Evolutionary conservation across 2,888 invertebrate species (phyloP), one percentile per base, ranked within the genome.

Genomic region (Leptinotarsa rubiginosa): DNA sequence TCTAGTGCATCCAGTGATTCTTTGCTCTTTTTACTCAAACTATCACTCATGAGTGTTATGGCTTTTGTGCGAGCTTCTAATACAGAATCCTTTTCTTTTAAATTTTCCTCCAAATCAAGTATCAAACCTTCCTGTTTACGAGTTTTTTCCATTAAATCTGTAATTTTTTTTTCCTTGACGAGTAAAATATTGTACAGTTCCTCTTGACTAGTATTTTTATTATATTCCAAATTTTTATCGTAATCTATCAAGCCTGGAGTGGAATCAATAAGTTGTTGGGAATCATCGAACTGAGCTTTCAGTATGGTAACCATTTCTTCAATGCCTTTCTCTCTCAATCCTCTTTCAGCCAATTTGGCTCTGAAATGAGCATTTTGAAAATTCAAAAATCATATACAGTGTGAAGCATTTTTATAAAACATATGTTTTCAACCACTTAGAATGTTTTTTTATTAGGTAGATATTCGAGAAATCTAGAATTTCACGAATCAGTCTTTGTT

Each of bases 1-100:
- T 95, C 95, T 68, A 95, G 89, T 78, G 93, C 91, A 82, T 92
- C 91, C 75, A 95, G 87, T 13, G 94, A 92, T 81, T 90, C 91
- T 89, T 93, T 94, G 71, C 82, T 93, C 87, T 92, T 93, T 87
- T 90, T 93, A 84, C 90, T 91, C 74, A 94, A 88, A 87, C 92
- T 93, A 81, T 93, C 94, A 7, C 93, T 92, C 91, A 95, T 92
- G 64, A 95, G 88, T 20, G 93, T 92, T 62, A 93, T 91, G 47
- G 96, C 95, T 88, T 92, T 92, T 82, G 95, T 95, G 85, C 95
- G 91, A 5, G 95, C 93, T 86, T 93, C 93, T 83, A 96, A 94
- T 69, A 96, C 93, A 83, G 94, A 93, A 87, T 95, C 95, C 86
- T 96, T 94, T 87, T 96, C 95, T 83, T 92, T 92, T 4, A 96